Base-by-base conservation (phyloP, 1,140 invertebrate species). In the Calephelis virginiensis region DNA sequence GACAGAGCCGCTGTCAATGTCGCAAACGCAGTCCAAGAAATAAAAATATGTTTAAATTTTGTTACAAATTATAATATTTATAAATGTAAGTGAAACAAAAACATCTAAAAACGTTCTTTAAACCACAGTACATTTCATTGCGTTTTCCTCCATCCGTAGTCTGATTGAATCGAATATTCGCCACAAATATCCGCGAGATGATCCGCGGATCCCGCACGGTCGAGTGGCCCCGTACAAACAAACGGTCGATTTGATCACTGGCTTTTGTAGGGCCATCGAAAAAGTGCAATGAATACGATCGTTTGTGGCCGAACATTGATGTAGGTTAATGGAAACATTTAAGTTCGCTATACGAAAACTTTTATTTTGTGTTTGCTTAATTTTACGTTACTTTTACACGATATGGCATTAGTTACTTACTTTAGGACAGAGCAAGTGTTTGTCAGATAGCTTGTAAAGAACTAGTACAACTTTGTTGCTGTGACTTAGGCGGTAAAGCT, bases 191-290 rank as follows among this genome's bases (percentile, higher is more conserved):
- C 62, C 70, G 73, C 66, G 70, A 61, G 70, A 75, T 75, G 65
- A 71, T 75, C 73, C 71, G 69, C 69, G 68, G 50, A 69, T 71
- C 67, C 49, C 53, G 59, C 69, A 77, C 75, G 69, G 71, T 69
- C 75, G 66, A 73, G 64, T 73, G 73, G 60, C 14, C 64, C 63
- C 66, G 68, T 59, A 70, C 72, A 73, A 73, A 73, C 70, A 70
- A 73, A 70, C 73, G 73, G 66, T 68, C 70, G 73, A 73, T 75
- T 75, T 75, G 68, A 75, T 72, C 70, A 72, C 65, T 72, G 64
- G 71, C 68, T 72, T 65, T 70, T 63, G 62, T 64, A 67, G 46
- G 56, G 67, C 65, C 67, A 64, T 70, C 64, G 68, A 37, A 73
- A 70, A 67, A 72, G 63, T 73, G 71, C 72, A 70, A 70, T 65